These are phyloP conservation scores for Eremobia ochroleuca DNA, from an alignment of 2,888 invertebrate genomes.

Conservation along the genomic window DNA sequence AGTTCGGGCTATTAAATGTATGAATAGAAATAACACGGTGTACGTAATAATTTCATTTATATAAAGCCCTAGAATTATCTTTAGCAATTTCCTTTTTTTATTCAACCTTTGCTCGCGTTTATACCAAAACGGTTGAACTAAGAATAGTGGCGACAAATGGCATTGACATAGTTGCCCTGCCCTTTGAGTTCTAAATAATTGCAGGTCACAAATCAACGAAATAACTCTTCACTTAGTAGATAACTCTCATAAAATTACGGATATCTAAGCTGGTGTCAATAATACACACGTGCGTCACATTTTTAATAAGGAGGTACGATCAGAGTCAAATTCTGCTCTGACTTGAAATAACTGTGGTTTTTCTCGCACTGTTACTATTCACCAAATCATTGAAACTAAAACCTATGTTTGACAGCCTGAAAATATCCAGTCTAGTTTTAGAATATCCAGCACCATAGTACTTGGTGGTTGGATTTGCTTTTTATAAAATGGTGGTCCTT, in stretches of 20 bases:
- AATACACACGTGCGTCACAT: background rate
- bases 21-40: constrained; percentile 39
- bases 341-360: background rate
- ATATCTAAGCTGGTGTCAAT: constrained; percentile 11
- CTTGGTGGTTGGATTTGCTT: background rate
- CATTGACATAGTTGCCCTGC: constrained; percentile 63
- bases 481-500: background rate
- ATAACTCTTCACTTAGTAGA: constrained; percentile 42
- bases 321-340: background rate
- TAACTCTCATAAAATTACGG: too few species aligned
- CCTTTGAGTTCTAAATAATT: constrained; percentile 60
- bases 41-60: constrained; percentile 46
- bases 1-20: constrained; percentile 52
- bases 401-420: background rate
- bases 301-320: background rate
- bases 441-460: background rate
- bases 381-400: background rate
- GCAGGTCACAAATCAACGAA: constrained; percentile 45
- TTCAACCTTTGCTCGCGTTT: constrained; percentile 50
- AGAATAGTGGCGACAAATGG: constrained; percentile 52
- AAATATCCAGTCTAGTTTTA: background rate
- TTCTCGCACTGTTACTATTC: background rate
- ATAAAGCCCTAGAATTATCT: constrained; percentile 35
- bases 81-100: constrained; percentile 50
- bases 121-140: constrained; percentile 52